Base-by-base conservation (phyloP, 1,140 invertebrate genomes). In the Araneus ventricosus region DNA sequence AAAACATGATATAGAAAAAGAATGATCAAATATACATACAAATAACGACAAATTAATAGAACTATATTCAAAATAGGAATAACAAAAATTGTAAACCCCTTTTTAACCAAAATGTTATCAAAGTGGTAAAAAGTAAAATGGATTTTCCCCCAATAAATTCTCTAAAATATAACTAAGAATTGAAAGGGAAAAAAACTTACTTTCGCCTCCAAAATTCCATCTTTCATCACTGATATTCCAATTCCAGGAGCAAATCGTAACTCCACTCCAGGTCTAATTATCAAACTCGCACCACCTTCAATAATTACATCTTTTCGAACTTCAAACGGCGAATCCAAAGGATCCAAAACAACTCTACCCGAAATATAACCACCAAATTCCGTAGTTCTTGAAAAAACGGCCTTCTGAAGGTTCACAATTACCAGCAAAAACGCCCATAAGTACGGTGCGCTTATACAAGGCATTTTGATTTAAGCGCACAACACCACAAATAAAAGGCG, bases 171-270 rank as follows among this genome's bases (percentile, higher is more conserved):
- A 27, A 67, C 27, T 34, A 37, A 84, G 0, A 30, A 84, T 45
- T 5, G 14, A 17, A 45, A 52, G 52, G n/a, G 7, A 41, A 37
- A 41, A 67, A 88, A 95, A 95, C 97, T 97, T 97, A 99, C 98
- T 97, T 98, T 96, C 57, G 98, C 98, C 88, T 97, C 97, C 8
- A 99, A 96, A 94, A 97, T 97, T 94, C 98, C 99, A 82, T 94
- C 79, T 89, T 30, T 93, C 94, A 97, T 96, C 30, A 99, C 97
- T 57, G 98, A 98, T 94, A 99, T 97, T 87, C 98, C 98, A 94
- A 98, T 97, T 96, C 98, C 98, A 4, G 98, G 97, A 6, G 97
- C 97, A 95, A 99, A 99, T 85, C 97, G 96, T 20, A 99, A 96
- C 94, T 97, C 97, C 0, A 98, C 98, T 1, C 98, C 98, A 0